Percentiles rank a stretch among this genome's conserved stretches.
Evolutionary conservation across 2,797 vertebrate species (phyloP).

Genomic region (Malurus leucopterus): DNA sequence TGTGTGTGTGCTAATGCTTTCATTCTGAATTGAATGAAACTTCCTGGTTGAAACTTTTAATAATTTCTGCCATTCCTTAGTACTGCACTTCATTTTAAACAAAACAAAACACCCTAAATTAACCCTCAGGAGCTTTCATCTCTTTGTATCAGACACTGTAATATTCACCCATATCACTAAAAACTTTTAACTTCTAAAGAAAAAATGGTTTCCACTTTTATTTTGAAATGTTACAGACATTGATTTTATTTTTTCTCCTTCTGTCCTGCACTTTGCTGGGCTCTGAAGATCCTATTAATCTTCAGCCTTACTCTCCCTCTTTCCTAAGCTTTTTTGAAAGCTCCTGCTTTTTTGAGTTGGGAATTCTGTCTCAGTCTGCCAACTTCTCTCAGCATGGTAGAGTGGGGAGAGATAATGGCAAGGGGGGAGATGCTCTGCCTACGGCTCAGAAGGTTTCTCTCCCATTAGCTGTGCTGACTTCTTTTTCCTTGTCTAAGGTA

Average conservation of each 20-base stretch:
- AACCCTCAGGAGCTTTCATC: background rate
- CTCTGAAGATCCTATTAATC: background rate
- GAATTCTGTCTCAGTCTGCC: background rate
- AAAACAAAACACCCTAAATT: background rate
- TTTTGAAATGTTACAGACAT: background rate
- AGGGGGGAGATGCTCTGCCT: background rate
- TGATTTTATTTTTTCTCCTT: fast-evolving
- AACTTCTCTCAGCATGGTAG: background rate
- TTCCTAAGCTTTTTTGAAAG: background rate
- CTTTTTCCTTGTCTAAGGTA: background rate
- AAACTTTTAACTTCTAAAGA: background rate
- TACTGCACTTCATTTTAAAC: background rate
- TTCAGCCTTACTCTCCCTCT: background rate
- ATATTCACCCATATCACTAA: background rate
- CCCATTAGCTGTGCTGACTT: background rate
- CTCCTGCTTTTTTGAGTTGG: background rate
- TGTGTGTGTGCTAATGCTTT: background rate
- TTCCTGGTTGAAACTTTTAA: background rate
- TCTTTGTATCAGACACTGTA: background rate
- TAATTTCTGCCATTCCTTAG: background rate
- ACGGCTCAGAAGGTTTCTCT: background rate
- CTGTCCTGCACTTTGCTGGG: background rate
- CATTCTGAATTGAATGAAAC: background rate
- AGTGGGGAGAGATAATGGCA: background rate
- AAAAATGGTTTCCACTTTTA: background rate